Base-by-base conservation (phyloP, 2,888 invertebrate genomes). In the Perithous albicinctus region DNA sequence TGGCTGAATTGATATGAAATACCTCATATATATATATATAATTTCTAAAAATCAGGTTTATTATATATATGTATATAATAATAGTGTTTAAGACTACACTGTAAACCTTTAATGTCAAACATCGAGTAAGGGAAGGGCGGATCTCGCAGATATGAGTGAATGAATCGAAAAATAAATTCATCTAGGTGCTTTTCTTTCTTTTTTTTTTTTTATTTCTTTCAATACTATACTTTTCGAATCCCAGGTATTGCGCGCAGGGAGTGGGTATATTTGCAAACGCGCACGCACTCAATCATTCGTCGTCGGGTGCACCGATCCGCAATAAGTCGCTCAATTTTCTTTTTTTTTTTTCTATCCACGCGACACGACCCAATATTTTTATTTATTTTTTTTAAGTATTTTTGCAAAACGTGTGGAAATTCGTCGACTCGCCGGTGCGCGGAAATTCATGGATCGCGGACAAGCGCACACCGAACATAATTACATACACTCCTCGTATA, bases 141-240 rank as follows among this genome's bases (percentile, higher is more conserved):
- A 23, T 74, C 35, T 67, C 70, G 69, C 56, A 54, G 32, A 74
- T 79, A 69, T 38, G 32, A 80, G 63, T 75, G 80, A 78, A 79
- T 76, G 72, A 85, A 91, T 84, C 73, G 54, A 83, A 86, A 85
- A 86, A 86, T 86, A 83, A 85, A 84, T 85, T 75, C 78, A 80
- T 80, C 79, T 66, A 86, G 78, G 73, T 86, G 70, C 76, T 85
- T 82, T 82, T 32, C 56, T 59, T 59, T 54, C 35, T 59, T 78
- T 84, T 84, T 54, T 51, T 70, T 83, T 78, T 59, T 54, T 59
- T 59, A 80, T 84, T 84, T 54, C 59, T 70, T 83, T 78, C 74
- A 76, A 80, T 82, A 76, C 70, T 78, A 80, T 78, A 72, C 54
- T 76, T 66, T 59, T 51, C 59, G 64, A 70, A 67, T 77, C 63